These are phyloP conservation scores for Apodemia mormo DNA, from an alignment of 2,888 invertebrate genomes.

Conservation along the genomic window DNA sequence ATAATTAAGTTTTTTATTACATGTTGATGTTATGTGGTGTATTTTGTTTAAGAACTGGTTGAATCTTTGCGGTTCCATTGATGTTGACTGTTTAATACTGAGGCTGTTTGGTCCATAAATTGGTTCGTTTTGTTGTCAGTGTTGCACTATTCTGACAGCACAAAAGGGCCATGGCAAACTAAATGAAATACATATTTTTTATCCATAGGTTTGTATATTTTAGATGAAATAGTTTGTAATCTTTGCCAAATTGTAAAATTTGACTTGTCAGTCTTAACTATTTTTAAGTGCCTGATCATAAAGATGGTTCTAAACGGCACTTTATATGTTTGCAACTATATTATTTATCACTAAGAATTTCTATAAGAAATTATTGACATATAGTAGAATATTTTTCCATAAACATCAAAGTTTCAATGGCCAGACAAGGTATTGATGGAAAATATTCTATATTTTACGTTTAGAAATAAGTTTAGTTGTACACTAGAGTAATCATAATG, in stretches of 20 bases:
- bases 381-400: conserved; percentile 66
- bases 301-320: conserved; percentile 20
- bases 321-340: conserved; percentile 5
- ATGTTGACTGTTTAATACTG: conserved; percentile 37
- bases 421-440: not conserved
- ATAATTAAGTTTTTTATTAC: conserved; percentile 64
- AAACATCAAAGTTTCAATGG: conserved; percentile 4
- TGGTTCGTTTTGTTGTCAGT: not conserved
- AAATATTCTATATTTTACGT: conserved; percentile 42
- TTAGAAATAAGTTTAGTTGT: conserved; percentile 70
- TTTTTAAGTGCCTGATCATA: conserved; percentile 19
- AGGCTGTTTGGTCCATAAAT: conserved; percentile 44
- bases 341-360: conserved; percentile 27
- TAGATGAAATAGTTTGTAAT: conserved; percentile 8
- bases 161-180: conserved; percentile 10
- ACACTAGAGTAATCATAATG: conserved; percentile 68
- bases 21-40: conserved; percentile 48
- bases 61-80: conserved; percentile 43
- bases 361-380: conserved; percentile 52
- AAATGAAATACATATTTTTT: conserved; percentile 16
- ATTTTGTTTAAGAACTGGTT: conserved; percentile 34
- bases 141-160: not conserved
- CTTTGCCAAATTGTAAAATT: conserved; percentile 15
- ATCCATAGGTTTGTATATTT: conserved; percentile 15
- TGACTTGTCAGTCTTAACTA: not conserved